These are phyloP conservation scores for Glaucomys volans DNA, from an alignment of 2,113 vertebrate species.

Conservation along the genomic window DNA sequence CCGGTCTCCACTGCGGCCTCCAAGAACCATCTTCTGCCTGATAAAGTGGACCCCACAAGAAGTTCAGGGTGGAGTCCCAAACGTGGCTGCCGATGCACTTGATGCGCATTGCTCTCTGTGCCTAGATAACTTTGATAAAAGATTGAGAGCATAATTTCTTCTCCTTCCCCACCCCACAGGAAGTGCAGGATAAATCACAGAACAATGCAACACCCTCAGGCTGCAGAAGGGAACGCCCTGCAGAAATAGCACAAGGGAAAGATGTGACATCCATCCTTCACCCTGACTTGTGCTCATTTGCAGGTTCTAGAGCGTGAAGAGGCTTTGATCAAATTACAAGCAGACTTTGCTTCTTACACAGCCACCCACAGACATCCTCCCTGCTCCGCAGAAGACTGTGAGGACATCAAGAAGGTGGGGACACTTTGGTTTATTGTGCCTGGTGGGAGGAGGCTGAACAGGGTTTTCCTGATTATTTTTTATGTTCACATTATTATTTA, in stretches of 20 bases:
- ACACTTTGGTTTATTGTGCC: neutral
- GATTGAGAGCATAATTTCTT: neutral
- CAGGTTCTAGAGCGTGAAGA: conserved; percentile 85
- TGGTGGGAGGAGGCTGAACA: neutral
- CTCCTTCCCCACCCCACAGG: neutral
- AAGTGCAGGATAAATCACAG: neutral
- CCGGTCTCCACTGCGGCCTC: neutral
- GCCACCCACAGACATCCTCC: conserved; percentile 84
- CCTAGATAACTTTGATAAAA: neutral
- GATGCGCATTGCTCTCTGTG: neutral
- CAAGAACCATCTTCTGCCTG: neutral
- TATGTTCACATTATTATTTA: neutral
- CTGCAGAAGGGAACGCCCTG: neutral
- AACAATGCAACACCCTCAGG: neutral
- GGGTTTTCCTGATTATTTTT: conserved; percentile 43
- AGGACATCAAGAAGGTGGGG: conserved; percentile 85
- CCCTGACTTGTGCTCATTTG: neutral
- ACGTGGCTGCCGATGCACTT: neutral
- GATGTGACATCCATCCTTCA: neutral
- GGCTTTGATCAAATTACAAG: conserved; percentile 81
- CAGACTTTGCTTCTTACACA: conserved; percentile 86
- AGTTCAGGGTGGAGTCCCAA: neutral
- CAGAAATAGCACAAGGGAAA: neutral
- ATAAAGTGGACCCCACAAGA: neutral
- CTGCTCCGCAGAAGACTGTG: conserved; percentile 79